phyloP scores from a whole-genome alignment of 2,113 vertebrate genomes.

The Boulengeromyrus knoepffleri region DNA sequence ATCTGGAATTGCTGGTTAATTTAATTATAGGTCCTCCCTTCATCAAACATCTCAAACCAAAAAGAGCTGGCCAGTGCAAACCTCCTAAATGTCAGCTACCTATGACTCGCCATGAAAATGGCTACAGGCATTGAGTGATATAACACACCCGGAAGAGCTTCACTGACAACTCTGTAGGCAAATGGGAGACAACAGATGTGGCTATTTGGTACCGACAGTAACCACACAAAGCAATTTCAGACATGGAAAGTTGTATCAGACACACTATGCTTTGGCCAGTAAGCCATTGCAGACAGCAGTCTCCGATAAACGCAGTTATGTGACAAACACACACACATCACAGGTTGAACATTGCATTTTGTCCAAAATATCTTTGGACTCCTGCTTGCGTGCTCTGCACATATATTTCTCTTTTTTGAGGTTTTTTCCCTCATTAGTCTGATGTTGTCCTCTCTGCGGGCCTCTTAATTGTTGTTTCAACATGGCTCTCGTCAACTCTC shows the following conservation, averaged over 20 bases:
- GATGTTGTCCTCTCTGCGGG: neutral
- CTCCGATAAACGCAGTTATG: neutral
- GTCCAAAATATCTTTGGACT: neutral
- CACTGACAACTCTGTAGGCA: neutral
- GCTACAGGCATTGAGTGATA: neutral
- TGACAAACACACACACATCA: neutral
- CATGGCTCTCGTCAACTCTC: slow-evolving; percentile 24
- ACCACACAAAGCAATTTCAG: neutral
- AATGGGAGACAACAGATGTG: neutral
- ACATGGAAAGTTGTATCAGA: neutral
- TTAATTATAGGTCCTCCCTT: neutral
- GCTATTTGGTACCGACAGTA: neutral
- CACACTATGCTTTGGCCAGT: neutral
- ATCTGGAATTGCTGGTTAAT: neutral
- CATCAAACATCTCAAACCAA: neutral
- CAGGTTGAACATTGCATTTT: neutral
- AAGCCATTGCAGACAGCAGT: neutral
- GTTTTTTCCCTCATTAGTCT: neutral
- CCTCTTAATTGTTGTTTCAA: slow-evolving; percentile 11
- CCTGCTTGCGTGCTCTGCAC: neutral
- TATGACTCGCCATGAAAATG: neutral
- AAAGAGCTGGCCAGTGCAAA: neutral
- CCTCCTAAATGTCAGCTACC: neutral
- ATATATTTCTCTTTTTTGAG: neutral
- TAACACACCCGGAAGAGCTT: neutral